phyloP scores from a whole-genome alignment of 2,797 vertebrate species.

The Eremophila alpestris region DNA sequence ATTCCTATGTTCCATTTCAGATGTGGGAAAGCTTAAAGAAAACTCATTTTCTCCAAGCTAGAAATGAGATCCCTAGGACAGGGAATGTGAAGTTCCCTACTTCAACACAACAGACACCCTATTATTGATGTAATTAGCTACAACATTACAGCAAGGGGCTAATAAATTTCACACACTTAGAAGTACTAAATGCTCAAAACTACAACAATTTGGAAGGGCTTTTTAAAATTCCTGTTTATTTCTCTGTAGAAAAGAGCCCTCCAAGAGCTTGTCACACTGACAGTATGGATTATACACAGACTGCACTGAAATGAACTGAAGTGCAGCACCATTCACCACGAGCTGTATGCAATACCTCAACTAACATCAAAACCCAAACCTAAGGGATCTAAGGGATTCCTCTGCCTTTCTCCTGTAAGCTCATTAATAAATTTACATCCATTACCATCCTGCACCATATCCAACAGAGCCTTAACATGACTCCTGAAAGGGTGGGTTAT shows the following conservation, averaged over 20 bases:
- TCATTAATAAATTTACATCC: background rate
- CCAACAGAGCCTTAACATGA: background rate
- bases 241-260: background rate
- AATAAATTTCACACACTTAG: background rate
- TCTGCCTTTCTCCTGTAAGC: background rate
- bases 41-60: background rate
- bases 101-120: background rate
- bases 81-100: background rate
- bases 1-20: background rate
- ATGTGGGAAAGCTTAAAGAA: background rate
- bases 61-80: background rate
- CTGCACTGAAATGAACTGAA: background rate
- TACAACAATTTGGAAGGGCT: background rate
- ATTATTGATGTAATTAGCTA: background rate
- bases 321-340: background rate
- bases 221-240: background rate
- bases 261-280: background rate
- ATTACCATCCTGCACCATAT: background rate
- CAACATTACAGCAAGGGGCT: background rate
- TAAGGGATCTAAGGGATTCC: background rate
- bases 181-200: background rate
- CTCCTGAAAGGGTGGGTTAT: background rate
- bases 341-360: background rate
- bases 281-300: background rate
- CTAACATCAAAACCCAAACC: background rate